Evolutionary conservation across 2,113 vertebrate species (phyloP).

Genomic region (Tetrao urogallus): DNA sequence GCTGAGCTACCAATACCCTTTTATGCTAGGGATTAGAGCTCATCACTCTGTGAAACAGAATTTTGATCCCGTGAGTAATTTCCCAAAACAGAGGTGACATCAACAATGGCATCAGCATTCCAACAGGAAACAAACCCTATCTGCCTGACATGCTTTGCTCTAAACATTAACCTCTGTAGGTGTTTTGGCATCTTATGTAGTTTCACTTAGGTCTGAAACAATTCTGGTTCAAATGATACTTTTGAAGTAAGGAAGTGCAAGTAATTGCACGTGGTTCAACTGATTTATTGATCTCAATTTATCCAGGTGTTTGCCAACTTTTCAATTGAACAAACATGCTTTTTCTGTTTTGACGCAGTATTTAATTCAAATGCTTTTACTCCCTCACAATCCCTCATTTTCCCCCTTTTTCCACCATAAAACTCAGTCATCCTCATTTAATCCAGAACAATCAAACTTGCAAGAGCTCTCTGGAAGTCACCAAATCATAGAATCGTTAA

Average conservation of each 20-base stretch:
- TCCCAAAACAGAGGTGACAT: slow-evolving; percentile 56
- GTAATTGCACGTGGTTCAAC: not conserved
- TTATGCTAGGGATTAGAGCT: slow-evolving; percentile 24
- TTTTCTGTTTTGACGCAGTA: not conserved
- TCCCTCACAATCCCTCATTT: not conserved
- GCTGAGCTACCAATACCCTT: not conserved
- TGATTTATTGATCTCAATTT: not conserved
- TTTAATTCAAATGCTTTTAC: not conserved
- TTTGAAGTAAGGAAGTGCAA: not conserved
- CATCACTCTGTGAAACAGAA: not conserved
- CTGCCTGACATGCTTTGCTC: slow-evolving; percentile 24
- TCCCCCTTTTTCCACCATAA: not conserved
- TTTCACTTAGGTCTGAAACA: not conserved
- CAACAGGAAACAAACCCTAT: slow-evolving; percentile 71
- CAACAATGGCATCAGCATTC: slow-evolving; percentile 71
- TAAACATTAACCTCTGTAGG: not conserved
- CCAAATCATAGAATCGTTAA: no score
- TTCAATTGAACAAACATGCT: not conserved
- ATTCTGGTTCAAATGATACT: not conserved
- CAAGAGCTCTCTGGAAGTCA: not conserved
- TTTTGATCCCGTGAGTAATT: slow-evolving; percentile 67
- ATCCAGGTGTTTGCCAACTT: not conserved
- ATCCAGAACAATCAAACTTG: accelerated
- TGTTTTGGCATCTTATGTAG: not conserved
- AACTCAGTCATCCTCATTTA: not conserved